These are phyloP conservation scores for Caenorhabditis plicata DNA, from an alignment of 2,888 invertebrate species.

Conservation along the genomic window DNA sequence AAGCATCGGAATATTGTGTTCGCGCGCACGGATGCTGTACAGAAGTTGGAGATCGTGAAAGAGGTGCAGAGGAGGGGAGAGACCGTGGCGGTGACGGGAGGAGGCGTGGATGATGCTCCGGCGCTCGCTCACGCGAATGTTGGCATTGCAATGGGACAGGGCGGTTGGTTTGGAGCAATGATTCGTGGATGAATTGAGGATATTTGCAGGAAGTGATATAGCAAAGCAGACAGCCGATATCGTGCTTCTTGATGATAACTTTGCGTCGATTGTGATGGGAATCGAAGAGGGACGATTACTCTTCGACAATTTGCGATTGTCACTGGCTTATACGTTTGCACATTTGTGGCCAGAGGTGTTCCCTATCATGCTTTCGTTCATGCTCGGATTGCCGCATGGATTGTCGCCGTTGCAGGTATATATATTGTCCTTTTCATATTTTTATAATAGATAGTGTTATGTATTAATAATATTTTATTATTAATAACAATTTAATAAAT, in stretches of 20 bases:
- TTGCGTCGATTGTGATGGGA: conserved; percentile 57
- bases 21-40: conserved; percentile 62
- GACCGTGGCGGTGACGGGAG: conserved; percentile 62
- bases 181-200: too few species aligned
- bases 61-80: conserved; percentile 63
- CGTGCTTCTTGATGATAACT: conserved; percentile 63
- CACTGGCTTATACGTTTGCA: conserved; percentile 62
- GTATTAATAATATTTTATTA: too few species aligned
- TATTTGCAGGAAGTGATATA: conserved; percentile 49
- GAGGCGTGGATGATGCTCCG: conserved; percentile 63
- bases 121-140: conserved; percentile 63
- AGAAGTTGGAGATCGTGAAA: conserved; percentile 61
- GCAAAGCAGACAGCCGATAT: conserved; percentile 60
- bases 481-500: too few species aligned
- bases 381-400: conserved; percentile 60
- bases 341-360: conserved; percentile 65
- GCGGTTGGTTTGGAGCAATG: conserved; percentile 1
- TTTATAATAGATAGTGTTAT: too few species aligned
- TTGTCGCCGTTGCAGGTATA: conserved; percentile 57
- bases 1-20: conserved; percentile 62
- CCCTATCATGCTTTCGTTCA: conserved; percentile 62
- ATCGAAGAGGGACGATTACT: conserved; percentile 62
- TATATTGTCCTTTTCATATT: not conserved
- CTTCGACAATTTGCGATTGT: conserved; percentile 56
- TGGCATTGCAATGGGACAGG: conserved; percentile 63